A percentile compares a stretch with the other conserved stretches of the same genome.
Evolutionary conservation across 2,797 vertebrate species (phyloP).

Genomic region (Alca torda): DNA sequence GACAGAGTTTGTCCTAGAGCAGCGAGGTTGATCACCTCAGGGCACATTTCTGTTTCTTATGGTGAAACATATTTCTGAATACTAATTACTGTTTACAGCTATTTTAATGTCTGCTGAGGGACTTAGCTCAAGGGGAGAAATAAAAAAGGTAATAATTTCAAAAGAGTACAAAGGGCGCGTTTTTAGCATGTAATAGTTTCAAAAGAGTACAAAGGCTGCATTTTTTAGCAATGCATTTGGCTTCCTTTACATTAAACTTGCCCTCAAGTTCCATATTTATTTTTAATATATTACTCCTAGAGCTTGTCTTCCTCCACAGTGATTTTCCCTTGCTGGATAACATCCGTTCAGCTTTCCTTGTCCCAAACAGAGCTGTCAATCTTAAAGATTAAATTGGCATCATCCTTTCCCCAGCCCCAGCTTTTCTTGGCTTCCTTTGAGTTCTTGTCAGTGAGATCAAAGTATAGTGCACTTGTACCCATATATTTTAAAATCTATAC

Average conservation of each 20-base stretch:
- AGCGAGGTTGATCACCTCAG: not conserved
- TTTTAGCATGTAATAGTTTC: not conserved
- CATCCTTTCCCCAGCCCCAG: not conserved
- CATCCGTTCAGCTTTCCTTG: not conserved
- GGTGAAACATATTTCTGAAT: not conserved
- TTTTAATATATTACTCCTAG: constrained; percentile 32
- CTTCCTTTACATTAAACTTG: constrained; percentile 16
- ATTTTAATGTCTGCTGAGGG: not conserved
- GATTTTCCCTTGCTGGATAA: not conserved
- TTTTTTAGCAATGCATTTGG: constrained; percentile 23
- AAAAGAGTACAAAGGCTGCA: not conserved
- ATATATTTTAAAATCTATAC: not conserved
- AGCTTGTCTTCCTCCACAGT: not conserved
- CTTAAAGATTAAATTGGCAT: constrained; percentile 30
- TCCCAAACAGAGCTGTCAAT: constrained; percentile 13
- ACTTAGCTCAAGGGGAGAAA: not conserved
- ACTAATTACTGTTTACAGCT: not conserved
- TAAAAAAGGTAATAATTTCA: not conserved
- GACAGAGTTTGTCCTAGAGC: not conserved
- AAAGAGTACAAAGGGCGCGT: not conserved
- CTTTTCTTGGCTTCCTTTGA: not conserved
- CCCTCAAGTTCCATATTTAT: constrained; percentile 39
- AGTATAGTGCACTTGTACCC: not conserved
- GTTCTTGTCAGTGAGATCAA: not conserved
- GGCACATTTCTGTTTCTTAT: not conserved